Conservation (phyloP, 2,113 vertebrate species). For the Notarius lentiginosus region DNA sequence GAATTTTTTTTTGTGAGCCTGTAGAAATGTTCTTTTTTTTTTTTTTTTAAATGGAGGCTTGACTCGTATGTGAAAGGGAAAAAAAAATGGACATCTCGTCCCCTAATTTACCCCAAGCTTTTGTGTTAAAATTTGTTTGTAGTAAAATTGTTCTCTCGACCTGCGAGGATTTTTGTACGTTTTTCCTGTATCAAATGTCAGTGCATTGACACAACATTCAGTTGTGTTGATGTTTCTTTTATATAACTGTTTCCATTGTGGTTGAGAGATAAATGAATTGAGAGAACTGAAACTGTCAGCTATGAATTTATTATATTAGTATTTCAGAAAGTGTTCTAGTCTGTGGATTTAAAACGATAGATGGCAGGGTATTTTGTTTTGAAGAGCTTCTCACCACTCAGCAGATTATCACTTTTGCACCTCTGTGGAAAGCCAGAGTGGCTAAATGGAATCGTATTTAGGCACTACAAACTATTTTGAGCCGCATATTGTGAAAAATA, state of each 20-base stretch:
- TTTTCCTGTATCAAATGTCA: not conserved
- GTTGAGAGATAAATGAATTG: not conserved
- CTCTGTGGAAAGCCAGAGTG: not conserved
- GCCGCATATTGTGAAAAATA: not conserved
- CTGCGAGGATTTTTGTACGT: not conserved
- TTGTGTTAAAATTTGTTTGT: not conserved
- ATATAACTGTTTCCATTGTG: not conserved
- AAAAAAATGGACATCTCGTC: not conserved
- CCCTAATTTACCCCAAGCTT: not conserved
- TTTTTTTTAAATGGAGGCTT: not conserved
- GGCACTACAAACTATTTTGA: not conserved
- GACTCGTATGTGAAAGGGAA: not conserved
- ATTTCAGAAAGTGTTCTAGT: not conserved
- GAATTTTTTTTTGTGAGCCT: not conserved
- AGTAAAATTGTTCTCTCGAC: not conserved
- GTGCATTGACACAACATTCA: not conserved
- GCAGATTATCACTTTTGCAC: not conserved
- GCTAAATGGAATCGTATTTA: not conserved
- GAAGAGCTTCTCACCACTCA: not conserved
- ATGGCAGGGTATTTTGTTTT: not conserved
- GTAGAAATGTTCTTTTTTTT: not conserved
- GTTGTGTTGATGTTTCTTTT: not conserved
- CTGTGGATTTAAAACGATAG: not conserved
- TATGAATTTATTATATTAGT: not conserved
- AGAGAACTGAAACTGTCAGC: not conserved